Evolutionary conservation across 1,140 invertebrate species (phyloP), one percentile per base, ranked within the genome.

Genomic region (Drosophila eugracilis): DNA sequence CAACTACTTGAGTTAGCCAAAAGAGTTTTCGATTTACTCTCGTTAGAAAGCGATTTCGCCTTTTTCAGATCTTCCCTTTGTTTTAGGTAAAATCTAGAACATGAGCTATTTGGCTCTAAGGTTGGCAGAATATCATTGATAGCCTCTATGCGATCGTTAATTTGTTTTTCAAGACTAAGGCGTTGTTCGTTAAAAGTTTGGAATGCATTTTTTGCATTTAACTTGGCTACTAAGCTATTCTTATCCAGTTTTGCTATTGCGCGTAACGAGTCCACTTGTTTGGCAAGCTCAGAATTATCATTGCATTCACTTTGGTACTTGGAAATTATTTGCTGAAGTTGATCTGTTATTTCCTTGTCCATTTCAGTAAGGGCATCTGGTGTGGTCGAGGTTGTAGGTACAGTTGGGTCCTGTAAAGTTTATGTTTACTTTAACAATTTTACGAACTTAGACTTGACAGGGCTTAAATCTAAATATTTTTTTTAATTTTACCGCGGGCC

Each of bases 11-110:
- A 9, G 42, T 24, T 44, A n/a, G 7, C 1, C 0, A 0, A 0
- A 9, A 44, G 0, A 4, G 1, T 7, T 0, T 24, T 4, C 10
- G 0, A 0, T 44, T 44, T 44, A 1, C 1, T 6, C 1, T 0
- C 0, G 15, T 44, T 44, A 1, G n/a, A 12, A 26, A 44, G 42
- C 7, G 2, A 1, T 26, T 44, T 44, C 0, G 42, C n/a, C 2
- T 24, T 24, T 14, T 24, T 26, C 3, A 44, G 22, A 3, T 5
- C n/a, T 1, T 26, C n/a, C 15, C 21, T 14, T 44, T 44, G 42
- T 14, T 22, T 15, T 7, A 44, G 7, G 12, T 26, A 24, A 5
- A 15, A 15, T 2, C 24, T 9, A 9, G 42, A 44, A n/a, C 42
- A 44, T 1, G 1, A 0, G n/a, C 42, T 24, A 24, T 26, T 15